Evolutionary conservation across 2,797 vertebrate genomes (phyloP).

Genomic region (Natrix natrix): DNA sequence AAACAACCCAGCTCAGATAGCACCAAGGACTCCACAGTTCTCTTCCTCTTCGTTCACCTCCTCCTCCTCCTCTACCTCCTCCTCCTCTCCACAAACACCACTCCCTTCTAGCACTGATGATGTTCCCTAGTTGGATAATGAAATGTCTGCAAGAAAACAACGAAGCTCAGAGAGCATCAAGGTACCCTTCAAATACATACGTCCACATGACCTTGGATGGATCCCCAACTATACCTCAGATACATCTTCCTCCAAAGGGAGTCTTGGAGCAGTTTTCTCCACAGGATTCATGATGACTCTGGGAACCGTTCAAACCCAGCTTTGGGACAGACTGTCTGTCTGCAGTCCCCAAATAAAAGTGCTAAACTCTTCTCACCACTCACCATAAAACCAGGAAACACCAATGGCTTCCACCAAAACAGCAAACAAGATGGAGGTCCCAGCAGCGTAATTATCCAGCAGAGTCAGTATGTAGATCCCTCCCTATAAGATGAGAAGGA

Average conservation of each 20-base stretch:
- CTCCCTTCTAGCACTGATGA: too few relatives aligned
- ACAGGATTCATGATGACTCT: background rate
- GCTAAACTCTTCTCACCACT: conserved; percentile 28
- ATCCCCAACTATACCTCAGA: background rate
- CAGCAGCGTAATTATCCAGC: conserved; percentile 93
- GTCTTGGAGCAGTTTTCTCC: background rate
- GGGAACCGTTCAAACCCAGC: background rate
- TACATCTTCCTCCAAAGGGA: background rate
- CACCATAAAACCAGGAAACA: conserved; percentile 99
- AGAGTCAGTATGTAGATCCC: conserved; percentile 95
- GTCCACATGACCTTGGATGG: background rate
- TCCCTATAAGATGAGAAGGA: conserved; percentile 74
- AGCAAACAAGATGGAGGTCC: conserved; percentile 94
- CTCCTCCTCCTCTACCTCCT: too few relatives aligned
- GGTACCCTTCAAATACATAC: background rate
- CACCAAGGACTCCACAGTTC: too few relatives aligned
- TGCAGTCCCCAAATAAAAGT: background rate
- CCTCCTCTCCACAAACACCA: too few relatives aligned
- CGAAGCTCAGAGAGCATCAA: too few relatives aligned
- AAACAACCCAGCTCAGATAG: too few relatives aligned
- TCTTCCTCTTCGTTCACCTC: too few relatives aligned
- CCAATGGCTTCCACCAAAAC: conserved; percentile 96
- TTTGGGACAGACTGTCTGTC: background rate
- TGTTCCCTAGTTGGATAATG: too few relatives aligned
- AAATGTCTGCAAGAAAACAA: too few relatives aligned